Base-by-base conservation (phyloP, 2,113 vertebrate genomes). In the Trichomycterus rosablanca region DNA sequence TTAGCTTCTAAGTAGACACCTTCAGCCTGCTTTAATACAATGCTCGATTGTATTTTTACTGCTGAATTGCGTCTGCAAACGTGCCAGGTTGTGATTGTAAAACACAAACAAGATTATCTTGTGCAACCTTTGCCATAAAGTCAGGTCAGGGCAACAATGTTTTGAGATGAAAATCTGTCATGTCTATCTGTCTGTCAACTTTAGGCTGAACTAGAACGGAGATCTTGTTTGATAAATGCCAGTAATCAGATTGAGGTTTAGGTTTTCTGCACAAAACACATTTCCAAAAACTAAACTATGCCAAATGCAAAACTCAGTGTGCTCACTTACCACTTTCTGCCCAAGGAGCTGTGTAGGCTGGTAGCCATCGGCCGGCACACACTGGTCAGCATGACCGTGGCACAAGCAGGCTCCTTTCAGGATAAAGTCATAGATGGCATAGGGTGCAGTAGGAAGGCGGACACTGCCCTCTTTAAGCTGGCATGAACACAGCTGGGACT, bases 381-480 rank as follows among this genome's bases (percentile, higher is more conserved):
- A 98, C 48, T 90, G 91, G 73, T 97, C 93, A 0, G 95, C 92
- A 0, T 98, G 94, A 61, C 96, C 95, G 0, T 95, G 93, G 68
- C 96, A 98, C 82, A 95, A 92, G 79, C 96, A 98, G 84, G 93
- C 97, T 66, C 96, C 96, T 78, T 94, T 97, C 68, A 93, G 89
- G 1, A 98, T 95, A 74, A 98, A 90, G 80, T 98, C 94, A 0
- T 95, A 97, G 80, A 98, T 55, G 7, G 93, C 93, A 0, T 93
- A 97, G 80, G 93, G 91, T 7, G 70, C 84, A 7, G 83, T 54
- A 0, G 76, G 81, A 0, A 73, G 73, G 15, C 78, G 82, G 6
- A 45, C 42, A 22, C 62, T 56, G 8, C n/a, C 22, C 46, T 80
- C 10, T 50, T 77, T 79, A 69, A 74, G 9, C 34, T 87, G 79